These are phyloP conservation scores for Cheilosia urbana DNA, from an alignment of 2,888 invertebrate genomes.

Conservation along the genomic window DNA sequence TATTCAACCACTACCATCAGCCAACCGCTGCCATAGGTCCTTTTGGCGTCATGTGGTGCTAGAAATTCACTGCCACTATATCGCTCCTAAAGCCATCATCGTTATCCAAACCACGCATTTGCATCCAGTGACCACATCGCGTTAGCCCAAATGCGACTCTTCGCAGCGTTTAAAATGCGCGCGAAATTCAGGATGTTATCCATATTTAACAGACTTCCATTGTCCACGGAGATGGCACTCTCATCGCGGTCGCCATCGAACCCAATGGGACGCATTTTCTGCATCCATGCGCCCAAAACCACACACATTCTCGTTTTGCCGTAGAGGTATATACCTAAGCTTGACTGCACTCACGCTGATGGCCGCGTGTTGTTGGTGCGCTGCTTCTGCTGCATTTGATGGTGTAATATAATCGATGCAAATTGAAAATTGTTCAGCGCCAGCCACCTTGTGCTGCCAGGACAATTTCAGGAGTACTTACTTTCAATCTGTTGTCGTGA, in stretches of 20 bases:
- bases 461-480: constrained; percentile 29
- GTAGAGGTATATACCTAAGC: constrained; percentile 5
- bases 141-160: constrained; percentile 48
- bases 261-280: constrained; percentile 51
- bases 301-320: constrained; percentile 47
- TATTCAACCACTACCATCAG: constrained; percentile 59
- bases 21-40: constrained; percentile 54
- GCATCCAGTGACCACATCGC: constrained; percentile 67
- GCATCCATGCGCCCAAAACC: constrained; percentile 44
- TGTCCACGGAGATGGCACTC: constrained; percentile 49
- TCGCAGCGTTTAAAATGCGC: constrained; percentile 59
- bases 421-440: constrained; percentile 63
- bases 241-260: constrained; percentile 59
- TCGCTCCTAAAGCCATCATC: constrained; percentile 41
- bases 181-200: constrained; percentile 68
- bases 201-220: constrained; percentile 69
- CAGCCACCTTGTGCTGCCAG: constrained; percentile 23
- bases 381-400: constrained; percentile 32
- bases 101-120: constrained; percentile 71
- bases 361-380: constrained; percentile 2
- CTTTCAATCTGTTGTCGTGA: constrained; percentile 23
- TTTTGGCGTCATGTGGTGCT: constrained; percentile 57
- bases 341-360: constrained; percentile 6
- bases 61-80: constrained; percentile 48
- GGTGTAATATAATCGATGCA: constrained; percentile 67